These are phyloP conservation scores for Apis florea DNA, from an alignment of 1,140 invertebrate species.

Conservation along the genomic window DNA sequence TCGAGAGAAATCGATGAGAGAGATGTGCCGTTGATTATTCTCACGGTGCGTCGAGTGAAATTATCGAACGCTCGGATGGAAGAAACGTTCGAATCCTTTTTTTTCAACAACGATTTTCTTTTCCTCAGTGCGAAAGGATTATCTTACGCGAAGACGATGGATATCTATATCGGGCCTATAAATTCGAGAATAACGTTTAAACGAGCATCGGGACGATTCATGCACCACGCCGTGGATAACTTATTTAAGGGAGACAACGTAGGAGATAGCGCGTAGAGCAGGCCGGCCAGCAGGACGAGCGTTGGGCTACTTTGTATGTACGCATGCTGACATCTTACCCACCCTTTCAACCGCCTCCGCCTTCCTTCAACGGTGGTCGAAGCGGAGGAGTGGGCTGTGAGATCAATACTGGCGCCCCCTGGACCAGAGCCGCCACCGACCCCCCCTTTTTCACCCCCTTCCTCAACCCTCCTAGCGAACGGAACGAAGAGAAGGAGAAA, in stretches of 20 bases:
- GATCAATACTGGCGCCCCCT: slow-evolving; percentile 77
- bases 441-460: slow-evolving; percentile 38
- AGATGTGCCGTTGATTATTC: not conserved
- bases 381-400: slow-evolving; percentile 67
- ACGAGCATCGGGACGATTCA: slow-evolving; percentile 10
- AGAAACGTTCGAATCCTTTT: too few species aligned
- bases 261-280: slow-evolving; percentile 60
- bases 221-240: slow-evolving; percentile 54
- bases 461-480: slow-evolving; percentile 50
- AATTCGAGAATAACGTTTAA: slow-evolving; percentile 40
- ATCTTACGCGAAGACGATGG: too few species aligned
- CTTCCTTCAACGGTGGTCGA: slow-evolving; percentile 65
- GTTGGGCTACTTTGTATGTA: slow-evolving; percentile 80
- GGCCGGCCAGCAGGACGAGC: slow-evolving; percentile 46
- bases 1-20: slow-evolving; percentile 16
- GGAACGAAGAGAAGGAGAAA: not conserved
- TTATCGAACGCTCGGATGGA: too few species aligned
- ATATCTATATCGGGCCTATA: slow-evolving; percentile 1
- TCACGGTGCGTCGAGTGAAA: not conserved
- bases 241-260: slow-evolving; percentile 65
- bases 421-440: slow-evolving; percentile 70
- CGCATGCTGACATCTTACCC: slow-evolving; percentile 79
- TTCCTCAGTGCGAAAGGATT: too few species aligned
- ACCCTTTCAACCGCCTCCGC: slow-evolving; percentile 71
- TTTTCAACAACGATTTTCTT: too few species aligned